Conservation (phyloP, 2,888 invertebrate species). For the Copidosoma aretas region DNA sequence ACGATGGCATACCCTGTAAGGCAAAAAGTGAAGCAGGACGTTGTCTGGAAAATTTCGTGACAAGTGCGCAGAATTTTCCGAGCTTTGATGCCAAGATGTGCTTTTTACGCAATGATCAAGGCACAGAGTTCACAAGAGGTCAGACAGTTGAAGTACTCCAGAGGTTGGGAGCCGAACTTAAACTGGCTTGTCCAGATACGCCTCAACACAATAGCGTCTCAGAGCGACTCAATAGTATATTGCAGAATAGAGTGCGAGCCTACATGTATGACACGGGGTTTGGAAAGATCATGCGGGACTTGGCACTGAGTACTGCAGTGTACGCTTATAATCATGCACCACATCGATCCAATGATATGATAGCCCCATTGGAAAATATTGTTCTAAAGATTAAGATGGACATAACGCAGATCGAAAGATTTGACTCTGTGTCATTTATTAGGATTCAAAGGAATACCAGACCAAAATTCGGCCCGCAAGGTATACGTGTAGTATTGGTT, state of each 20-base stretch:
- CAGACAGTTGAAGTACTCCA: constrained; percentile 31
- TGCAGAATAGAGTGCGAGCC: too few species aligned
- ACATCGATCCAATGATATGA: too few species aligned
- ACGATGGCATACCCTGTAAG: constrained; percentile 42
- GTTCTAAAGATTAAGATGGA: too few species aligned
- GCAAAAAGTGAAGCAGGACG: constrained; percentile 36
- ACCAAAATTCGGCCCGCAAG: too few species aligned
- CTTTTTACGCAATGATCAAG: constrained; percentile 43
- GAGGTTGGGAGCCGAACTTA: background rate
- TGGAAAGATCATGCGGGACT: too few species aligned
- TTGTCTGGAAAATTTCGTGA: constrained; percentile 38
- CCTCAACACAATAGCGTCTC: constrained; percentile 38
- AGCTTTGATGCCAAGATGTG: constrained; percentile 42
- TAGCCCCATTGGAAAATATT: too few species aligned
- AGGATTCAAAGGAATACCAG: too few species aligned
- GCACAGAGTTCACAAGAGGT: constrained; percentile 43
- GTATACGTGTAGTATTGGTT: too few species aligned
- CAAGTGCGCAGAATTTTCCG: constrained; percentile 41
- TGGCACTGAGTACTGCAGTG: constrained; percentile 37
- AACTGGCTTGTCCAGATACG: constrained; percentile 10
- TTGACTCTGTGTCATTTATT: too few species aligned
- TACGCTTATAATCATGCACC: constrained; percentile 37
- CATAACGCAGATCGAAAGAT: too few species aligned
- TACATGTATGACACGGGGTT: too few species aligned
- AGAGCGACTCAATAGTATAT: constrained; percentile 36